Base-by-base conservation (phyloP, 2,113 vertebrate species). In the Atractosteus spatula region DNA sequence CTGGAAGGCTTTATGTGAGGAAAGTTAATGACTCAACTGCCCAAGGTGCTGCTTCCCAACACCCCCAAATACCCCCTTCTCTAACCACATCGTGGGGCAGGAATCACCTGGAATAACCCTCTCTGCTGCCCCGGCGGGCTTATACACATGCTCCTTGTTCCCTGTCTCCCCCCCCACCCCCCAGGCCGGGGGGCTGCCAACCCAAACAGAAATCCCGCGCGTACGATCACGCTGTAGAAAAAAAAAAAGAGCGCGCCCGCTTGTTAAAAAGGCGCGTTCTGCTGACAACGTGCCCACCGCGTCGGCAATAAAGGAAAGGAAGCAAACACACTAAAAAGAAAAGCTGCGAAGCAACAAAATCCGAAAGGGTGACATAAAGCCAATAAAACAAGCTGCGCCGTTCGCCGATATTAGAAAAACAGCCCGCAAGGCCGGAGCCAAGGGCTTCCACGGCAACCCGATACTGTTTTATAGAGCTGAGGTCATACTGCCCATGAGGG, bases 391-490 rank as follows among this genome's bases (percentile, higher is more conserved):
- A 75, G 77, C 77, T 42, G 73, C n/a, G 41, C 68, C 74, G 73
- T 43, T 70, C 56, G 10, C 51, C 70, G 66, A 44, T 41, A 41
- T 42, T 11, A 10, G 70, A 12, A 41, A 43, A 61, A 54, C 43
- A 3, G n/a, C 7, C n/a, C 29, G 57, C 71, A 68, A 65, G 42
- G 75, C 67, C 14, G 55, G 41, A n/a, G 12, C 69, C 71, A 70
- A 43, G 44, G 81, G 87, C 76, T 82, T 81, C 75, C 61, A 86
- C 80, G 78, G 84, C 81, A 82, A 85, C 78, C 79, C 69, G 45
- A 71, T 62, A 59, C 13, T 77, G 62, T 71, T 90, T 88, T 86
- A 90, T 86, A 74, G 75, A 77, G 76, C 71, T 89, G 85, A 85
- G 84, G 84, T 87, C 81, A 88, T 84, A 76, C 77, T 81, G 69